A percentile compares a stretch with the other conserved stretches of the same genome.
Evolutionary conservation across 2,797 vertebrate genomes (phyloP).

Genomic region (Propithecus deckenii): DNA sequence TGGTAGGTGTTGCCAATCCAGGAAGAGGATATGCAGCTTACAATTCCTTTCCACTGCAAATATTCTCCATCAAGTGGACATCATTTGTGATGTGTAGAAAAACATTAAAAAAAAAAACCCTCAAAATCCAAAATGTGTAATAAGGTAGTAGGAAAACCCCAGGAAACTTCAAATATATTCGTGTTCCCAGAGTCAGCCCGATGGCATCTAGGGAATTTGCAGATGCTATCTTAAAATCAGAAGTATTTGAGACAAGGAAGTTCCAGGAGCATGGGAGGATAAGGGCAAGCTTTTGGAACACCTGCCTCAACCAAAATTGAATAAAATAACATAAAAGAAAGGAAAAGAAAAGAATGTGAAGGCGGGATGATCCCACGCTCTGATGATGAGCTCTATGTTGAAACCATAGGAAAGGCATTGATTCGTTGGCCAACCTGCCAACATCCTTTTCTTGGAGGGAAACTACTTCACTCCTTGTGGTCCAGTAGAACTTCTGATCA

Average conservation of each 20-base stretch:
- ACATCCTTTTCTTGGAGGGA: neutral
- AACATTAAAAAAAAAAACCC: neutral
- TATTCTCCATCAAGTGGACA: neutral
- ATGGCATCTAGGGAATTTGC: neutral
- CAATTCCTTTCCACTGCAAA: neutral
- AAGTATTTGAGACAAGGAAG: neutral
- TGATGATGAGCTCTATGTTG: neutral
- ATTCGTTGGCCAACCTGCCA: neutral
- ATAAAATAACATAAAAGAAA: neutral
- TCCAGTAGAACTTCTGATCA: neutral
- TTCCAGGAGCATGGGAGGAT: neutral
- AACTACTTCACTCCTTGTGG: neutral
- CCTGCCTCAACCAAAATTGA: neutral
- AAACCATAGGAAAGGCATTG: neutral
- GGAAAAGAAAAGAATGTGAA: neutral
- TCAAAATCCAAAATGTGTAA: neutral
- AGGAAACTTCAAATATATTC: neutral
- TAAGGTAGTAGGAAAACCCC: neutral
- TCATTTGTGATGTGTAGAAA: neutral
- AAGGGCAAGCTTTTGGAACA: neutral
- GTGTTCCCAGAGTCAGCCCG: neutral
- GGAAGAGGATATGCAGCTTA: neutral
- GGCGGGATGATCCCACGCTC: neutral
- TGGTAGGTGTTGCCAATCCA: neutral
- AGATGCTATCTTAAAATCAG: neutral